Conservation (phyloP, 2,888 invertebrate species). For the Agriopis marginaria region DNA sequence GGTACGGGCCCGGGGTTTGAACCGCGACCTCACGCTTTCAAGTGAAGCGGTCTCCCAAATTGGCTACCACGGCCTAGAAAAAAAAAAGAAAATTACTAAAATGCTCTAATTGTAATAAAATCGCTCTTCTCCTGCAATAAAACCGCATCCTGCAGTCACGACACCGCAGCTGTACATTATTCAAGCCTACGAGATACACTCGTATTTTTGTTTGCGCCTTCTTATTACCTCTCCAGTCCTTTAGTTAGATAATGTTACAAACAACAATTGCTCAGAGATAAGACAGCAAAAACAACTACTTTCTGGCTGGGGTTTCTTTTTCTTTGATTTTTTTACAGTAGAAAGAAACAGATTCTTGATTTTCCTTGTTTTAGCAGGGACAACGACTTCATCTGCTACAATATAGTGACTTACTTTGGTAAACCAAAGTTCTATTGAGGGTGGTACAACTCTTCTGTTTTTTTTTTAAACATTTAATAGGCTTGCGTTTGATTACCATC, state of each 20-base stretch:
- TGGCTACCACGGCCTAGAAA: too few relatives aligned
- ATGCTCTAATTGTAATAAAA: neutral
- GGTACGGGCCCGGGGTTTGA: too few relatives aligned
- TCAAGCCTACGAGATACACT: slow-evolving; percentile 54
- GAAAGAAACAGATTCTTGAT: neutral
- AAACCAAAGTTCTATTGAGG: too few relatives aligned
- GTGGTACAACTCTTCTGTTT: too few relatives aligned
- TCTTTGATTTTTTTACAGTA: neutral
- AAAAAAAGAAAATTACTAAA: too few relatives aligned
- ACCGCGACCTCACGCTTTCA: too few relatives aligned
- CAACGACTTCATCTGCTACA: too few relatives aligned
- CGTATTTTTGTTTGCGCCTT: slow-evolving; percentile 52
- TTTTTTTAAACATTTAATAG: too few relatives aligned
- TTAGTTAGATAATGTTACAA: slow-evolving; percentile 33
- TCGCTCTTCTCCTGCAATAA: neutral
- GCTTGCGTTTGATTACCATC: too few relatives aligned
- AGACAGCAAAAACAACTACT: slow-evolving; percentile 11
- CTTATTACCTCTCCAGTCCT: slow-evolving; percentile 46
- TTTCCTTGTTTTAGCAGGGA: neutral
- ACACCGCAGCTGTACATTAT: slow-evolving; percentile 69
- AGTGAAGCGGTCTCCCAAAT: too few relatives aligned
- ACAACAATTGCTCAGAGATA: slow-evolving; percentile 28
- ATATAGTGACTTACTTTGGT: too few relatives aligned
- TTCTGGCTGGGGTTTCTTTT: neutral
- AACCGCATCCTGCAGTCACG: slow-evolving; percentile 50